A percentile compares a stretch with the other conserved stretches of the same genome.
Evolutionary conservation across 2,888 invertebrate genomes (phyloP).

Genomic region (Cryptus armator): DNA sequence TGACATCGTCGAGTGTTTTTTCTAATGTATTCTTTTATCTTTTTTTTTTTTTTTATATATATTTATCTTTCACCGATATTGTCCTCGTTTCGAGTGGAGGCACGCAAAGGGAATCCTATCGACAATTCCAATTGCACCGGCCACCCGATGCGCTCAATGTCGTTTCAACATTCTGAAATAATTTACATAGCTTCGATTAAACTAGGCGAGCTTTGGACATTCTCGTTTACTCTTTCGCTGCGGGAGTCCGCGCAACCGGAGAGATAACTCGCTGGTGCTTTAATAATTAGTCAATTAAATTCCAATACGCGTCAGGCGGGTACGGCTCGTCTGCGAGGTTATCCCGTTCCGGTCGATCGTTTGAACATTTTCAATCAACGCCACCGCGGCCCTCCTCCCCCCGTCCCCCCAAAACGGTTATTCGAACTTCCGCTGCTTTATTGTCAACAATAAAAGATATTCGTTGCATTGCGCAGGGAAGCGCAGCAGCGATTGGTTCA

Average conservation of each 20-base stretch:
- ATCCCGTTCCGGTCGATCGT: neutral
- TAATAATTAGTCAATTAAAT: conserved; percentile 34
- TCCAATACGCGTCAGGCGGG: conserved; percentile 11
- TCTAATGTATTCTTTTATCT: neutral
- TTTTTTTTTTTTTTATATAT: conserved; percentile 11
- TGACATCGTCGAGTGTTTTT: neutral
- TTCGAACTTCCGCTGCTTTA: neutral
- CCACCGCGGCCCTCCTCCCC: neutral
- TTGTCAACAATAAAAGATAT: neutral
- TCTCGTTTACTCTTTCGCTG: neutral
- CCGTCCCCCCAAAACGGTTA: neutral
- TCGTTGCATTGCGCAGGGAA: neutral
- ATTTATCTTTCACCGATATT: conserved; percentile 19
- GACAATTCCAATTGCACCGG: conserved; percentile 41
- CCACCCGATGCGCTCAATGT: neutral
- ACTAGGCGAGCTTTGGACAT: conserved; percentile 36
- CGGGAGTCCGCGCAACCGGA: neutral
- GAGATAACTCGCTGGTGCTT: neutral
- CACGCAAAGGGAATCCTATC: conserved; percentile 35
- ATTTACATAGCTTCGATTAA: conserved; percentile 52
- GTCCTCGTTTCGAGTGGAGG: conserved; percentile 16
- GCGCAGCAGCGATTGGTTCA: too few relatives aligned
- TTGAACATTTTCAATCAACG: conserved; percentile 15
- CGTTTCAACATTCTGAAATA: conserved; percentile 38
- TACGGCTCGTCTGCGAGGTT: neutral